phyloP scores from a whole-genome alignment of 2,888 invertebrate species.

The Stegana nigrithorax region DNA sequence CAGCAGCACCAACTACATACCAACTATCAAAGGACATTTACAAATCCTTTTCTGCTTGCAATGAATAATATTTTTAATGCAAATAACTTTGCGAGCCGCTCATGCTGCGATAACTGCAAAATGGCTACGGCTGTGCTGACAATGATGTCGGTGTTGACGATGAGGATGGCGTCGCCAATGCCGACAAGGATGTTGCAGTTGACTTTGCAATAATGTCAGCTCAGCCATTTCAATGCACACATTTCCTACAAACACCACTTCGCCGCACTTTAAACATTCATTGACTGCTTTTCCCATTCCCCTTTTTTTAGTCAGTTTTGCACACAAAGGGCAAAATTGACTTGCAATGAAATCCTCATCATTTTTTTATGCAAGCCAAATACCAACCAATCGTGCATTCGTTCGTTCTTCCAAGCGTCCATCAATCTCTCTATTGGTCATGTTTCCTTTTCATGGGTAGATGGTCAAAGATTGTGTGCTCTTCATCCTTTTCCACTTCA shows the following conservation, averaged over 20 bases:
- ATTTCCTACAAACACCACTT: too few relatives aligned
- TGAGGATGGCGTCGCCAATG: not conserved
- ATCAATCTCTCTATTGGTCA: not conserved
- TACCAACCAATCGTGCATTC: not conserved
- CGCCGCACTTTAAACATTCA: too few relatives aligned
- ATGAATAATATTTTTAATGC: constrained; percentile 17
- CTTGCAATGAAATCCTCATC: not conserved
- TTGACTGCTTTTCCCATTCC: too few relatives aligned
- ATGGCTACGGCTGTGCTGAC: not conserved
- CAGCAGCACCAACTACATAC: not conserved
- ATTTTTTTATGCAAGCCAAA: not conserved
- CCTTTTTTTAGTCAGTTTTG: too few relatives aligned
- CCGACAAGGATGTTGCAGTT: too few relatives aligned
- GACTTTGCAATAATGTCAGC: too few relatives aligned
- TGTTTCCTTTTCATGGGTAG: not conserved
- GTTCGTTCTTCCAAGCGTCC: not conserved
- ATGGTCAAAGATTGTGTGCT: too few relatives aligned
- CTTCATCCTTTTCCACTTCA: not conserved
- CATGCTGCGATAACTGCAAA: constrained; percentile 1
- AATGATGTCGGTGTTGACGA: not conserved
- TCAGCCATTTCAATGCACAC: too few relatives aligned
- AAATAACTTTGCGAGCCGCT: not conserved
- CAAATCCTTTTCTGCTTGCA: constrained; percentile 9
- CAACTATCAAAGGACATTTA: not conserved
- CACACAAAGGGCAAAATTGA: not conserved